Evolutionary conservation across 1,140 invertebrate species (phyloP), one percentile per base, ranked within the genome.

Genomic region (Drosophila lowei): DNA sequence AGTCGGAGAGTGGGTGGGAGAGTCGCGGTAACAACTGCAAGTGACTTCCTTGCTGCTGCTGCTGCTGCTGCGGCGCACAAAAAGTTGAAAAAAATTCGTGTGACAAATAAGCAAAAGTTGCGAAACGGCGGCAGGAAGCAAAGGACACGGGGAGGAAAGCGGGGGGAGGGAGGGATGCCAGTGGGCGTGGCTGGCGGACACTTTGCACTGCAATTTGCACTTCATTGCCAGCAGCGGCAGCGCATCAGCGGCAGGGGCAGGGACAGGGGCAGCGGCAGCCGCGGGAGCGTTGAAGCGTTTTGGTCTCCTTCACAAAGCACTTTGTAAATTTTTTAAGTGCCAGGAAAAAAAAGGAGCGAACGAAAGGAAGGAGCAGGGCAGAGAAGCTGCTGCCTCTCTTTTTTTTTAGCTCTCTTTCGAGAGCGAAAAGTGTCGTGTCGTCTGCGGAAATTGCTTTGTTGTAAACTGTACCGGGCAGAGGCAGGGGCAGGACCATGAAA

Each of bases 271-370:
- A 71, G 72, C 56, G 23, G 47, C 25, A 9, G 47, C 59, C 25
- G 61, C 28, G 38, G 52, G 28, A 47, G 73, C 67, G 58, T 47
- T 78, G 79, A 76, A 76, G 70, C 74, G 77, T 81, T 79, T 77
- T 84, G 77, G 72, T 86, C 70, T 74, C 53, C 71, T 74, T 57
- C 49, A 65, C 83, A 86, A 88, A 86, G 83, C 83, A 86, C 83
- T 86, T 86, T 83, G 76, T 86, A 88, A 65, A 86, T 88, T 86
- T 81, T 85, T 86, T 88, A 86, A 86, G 81, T 86, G 81, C 83
- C 81, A 88, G 70, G 67, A 62, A 78, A 67, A 78, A 85, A 85
- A 71, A 28, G 41, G 28, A 41, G 8, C 9, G 60, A 48, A 2
- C 11, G 34, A 38, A 38, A 34, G 38, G 16, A 66, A 49, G 25